A percentile compares a stretch with the other conserved stretches of the same genome.
phyloP scores from a whole-genome alignment of 2,888 invertebrate genomes.

The Eupeodes luniger region DNA sequence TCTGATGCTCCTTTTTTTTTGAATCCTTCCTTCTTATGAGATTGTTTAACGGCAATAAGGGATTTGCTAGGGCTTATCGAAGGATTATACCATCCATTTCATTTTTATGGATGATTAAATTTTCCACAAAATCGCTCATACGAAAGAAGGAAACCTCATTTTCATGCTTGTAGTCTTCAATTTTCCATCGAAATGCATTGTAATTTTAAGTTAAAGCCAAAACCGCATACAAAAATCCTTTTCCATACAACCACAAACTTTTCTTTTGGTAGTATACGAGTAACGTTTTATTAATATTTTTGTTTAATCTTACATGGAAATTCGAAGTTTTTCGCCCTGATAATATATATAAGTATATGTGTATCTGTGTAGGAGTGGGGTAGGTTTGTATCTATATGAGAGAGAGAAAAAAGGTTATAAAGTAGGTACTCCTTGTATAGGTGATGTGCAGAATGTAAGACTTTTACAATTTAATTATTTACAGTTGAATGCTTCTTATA shows the following conservation, averaged over 20 bases:
- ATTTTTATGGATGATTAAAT: constrained; percentile 35
- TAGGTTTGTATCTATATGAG: background rate
- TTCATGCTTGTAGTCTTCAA: constrained; percentile 30
- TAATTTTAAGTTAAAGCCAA: constrained; percentile 50
- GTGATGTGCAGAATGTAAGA: constrained; percentile 34
- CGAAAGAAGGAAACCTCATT: constrained; percentile 21
- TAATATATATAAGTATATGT: background rate
- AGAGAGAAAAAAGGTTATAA: constrained; percentile 32
- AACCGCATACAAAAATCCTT: constrained; percentile 24
- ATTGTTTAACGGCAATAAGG: constrained; percentile 9
- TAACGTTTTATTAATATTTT: constrained; percentile 68
- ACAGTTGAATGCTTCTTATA: constrained; percentile 67
- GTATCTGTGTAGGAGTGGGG: background rate
- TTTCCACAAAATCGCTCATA: constrained; percentile 39
- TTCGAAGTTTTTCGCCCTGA: constrained; percentile 12
- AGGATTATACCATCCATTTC: constrained; percentile 41
- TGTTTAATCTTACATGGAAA: constrained; percentile 54
- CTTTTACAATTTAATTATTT: constrained; percentile 74
- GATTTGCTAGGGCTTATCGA: constrained; percentile 26
- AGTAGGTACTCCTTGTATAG: background rate
- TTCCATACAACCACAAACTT: constrained; percentile 42
- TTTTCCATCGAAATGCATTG: constrained; percentile 63
- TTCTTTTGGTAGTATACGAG: background rate
- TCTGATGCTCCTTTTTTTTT: background rate
- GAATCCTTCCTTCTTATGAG: background rate